Base-by-base conservation (phyloP, 2,113 vertebrate species). In the Clarias magur region DNA sequence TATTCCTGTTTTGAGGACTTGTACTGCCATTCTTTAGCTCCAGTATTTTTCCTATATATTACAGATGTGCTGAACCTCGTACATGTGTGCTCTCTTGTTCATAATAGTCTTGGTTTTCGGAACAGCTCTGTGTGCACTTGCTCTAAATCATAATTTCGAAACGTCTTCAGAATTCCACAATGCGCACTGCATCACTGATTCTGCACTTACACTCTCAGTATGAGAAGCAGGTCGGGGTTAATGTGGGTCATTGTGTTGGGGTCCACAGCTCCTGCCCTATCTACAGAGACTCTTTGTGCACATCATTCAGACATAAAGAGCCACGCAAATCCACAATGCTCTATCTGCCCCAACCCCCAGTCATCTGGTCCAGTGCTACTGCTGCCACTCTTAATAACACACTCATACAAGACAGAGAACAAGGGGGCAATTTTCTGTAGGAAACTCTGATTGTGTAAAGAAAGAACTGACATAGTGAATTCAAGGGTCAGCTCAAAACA, bases 261-360 rank as follows among this genome's bases (percentile, higher is more conserved):
- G 81, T 89, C 79, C 82, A 86, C 68, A 84, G 62, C 87, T 80
- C 75, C 84, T 80, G 80, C 75, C 63, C 80, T 57, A 62, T 23
- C 75, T 72, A 91, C 90, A 91, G 86, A 84, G 82, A 60, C 82
- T 82, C 90, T 91, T 91, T 91, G 90, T 91, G 84, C 70, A 86
- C 78, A 62, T 82, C 82, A 86, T 68, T 68, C 59, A 62, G 73
- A 53, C 65, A 65, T 83, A 73, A 87, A 80, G 59, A 87, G 80
- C 85, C 68, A 48, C 62, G 84, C 88, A 63, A 88, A 87, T 89
- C 60, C 65, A 85, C 86, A 84, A n/a, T 87, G 59, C 73, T 27
- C 75, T 63, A 84, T 85, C 82, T 59, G 70, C 63, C n/a, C 85
- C 63, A 48, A 48, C 2, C 63, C 56, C 10, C n/a, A 3, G 19